Base-by-base conservation (phyloP, 1,140 invertebrate genomes). In the Drosophila pruinosa region DNA sequence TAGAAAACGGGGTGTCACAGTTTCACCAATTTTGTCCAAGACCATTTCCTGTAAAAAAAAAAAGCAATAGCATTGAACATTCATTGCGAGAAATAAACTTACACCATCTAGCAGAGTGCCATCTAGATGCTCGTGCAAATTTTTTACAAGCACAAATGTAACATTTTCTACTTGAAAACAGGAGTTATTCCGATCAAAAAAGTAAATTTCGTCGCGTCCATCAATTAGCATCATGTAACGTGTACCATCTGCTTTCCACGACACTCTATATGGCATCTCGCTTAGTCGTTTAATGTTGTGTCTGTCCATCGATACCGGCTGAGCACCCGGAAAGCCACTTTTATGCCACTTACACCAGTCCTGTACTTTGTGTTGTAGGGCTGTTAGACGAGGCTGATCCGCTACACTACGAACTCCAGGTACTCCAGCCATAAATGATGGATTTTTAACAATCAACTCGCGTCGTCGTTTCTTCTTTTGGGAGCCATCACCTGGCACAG, bases 201-300 rank as follows among this genome's bases (percentile, higher is more conserved):
- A 98, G 90, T 96, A 99, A 4, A 99, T 94, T 89, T 97, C 94
- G 75, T 96, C 93, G 78, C 95, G 93, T 10, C 94, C 95, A 86
- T 97, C 94, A 54, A 99, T 98, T 4, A 99, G 92, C 97, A 99
- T 98, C 95, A 99, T 96, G 90, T 99, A 99, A 76, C 98, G 95
- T 10, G 96, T 97, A 19, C 99, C 99, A 92, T 99, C 99, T 10
- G 99, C 99, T 91, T 99, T 99, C 99, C 99, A 99, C 0, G 98
- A 99, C 2, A 99, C 98, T 89, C 95, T 95, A 88, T 99, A 99
- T 0, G 95, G 96, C 89, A 97, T 97, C 68, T 95, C 85, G 41
- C 93, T 92, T 1, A 99, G 91, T 6, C 95, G 93, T 39, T 91
- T 92, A 8, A 99, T 93, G 92, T 99, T 99, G 0, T 94, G 88